These are phyloP conservation scores for Atta cephalotes DNA, from an alignment of 1,140 invertebrate genomes.

Conservation along the genomic window DNA sequence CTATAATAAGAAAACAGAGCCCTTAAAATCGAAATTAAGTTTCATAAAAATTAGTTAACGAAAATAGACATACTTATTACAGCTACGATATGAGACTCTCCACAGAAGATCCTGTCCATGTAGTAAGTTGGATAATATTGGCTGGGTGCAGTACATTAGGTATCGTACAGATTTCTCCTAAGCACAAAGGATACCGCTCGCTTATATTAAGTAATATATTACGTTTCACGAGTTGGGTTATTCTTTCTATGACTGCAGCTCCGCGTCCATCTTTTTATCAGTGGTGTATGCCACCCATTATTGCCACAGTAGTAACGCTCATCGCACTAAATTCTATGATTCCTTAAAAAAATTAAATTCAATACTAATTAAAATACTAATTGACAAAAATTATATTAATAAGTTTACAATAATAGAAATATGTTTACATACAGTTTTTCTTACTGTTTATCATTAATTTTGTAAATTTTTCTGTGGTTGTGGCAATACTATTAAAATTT, in stretches of 20 bases:
- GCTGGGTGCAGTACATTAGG: conserved; percentile 81
- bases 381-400: neutral
- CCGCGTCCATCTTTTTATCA: conserved; percentile 79
- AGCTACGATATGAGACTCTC: conserved; percentile 82
- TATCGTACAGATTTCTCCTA: conserved; percentile 78
- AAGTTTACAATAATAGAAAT: neutral
- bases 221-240: conserved; percentile 78
- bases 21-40: neutral
- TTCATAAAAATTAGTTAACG: conserved; percentile 18
- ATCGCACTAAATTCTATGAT: conserved; percentile 77
- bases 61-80: conserved; percentile 63
- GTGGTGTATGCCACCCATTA: conserved; percentile 82
- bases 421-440: neutral
- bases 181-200: conserved; percentile 61
- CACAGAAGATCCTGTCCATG: conserved; percentile 82
- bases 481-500: conserved; percentile 9
- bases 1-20: neutral
- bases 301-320: conserved; percentile 70
- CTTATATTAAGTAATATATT: conserved; percentile 77
- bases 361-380: neutral
- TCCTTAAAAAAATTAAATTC: neutral
- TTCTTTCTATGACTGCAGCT: conserved; percentile 75
- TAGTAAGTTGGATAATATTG: conserved; percentile 81
- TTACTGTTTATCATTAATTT: conserved; percentile 6
- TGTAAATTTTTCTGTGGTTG: neutral